Conservation (phyloP, 2,888 invertebrate species). For the Eristalis pertinax region DNA sequence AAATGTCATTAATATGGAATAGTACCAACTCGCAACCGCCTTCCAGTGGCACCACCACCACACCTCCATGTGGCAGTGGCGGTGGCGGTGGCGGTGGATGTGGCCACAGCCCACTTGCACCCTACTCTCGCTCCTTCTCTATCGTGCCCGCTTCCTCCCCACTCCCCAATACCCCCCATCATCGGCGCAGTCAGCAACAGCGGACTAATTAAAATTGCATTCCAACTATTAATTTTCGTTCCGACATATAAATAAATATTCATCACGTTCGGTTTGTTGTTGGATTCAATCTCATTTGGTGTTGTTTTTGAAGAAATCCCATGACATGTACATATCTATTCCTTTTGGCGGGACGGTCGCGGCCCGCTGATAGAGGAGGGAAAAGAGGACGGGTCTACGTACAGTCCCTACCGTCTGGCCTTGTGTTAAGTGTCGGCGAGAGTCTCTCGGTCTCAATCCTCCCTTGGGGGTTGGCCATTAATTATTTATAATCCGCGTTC, state of each 20-base stretch:
- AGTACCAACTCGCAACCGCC: constrained; percentile 24
- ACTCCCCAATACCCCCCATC: not conserved
- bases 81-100: not conserved
- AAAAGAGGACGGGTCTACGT: no score
- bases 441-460: constrained; percentile 41
- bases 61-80: constrained; percentile 3
- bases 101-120: constrained; percentile 30
- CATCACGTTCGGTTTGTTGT: constrained; percentile 30
- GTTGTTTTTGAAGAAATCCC: constrained; percentile 1
- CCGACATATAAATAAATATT: constrained; percentile 69
- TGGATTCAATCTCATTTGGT: not conserved
- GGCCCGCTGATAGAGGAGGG: not conserved
- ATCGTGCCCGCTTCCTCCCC: not conserved
- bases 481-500: constrained; percentile 62
- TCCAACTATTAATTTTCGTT: constrained; percentile 70
- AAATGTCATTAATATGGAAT: constrained; percentile 46
- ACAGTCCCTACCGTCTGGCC: not conserved
- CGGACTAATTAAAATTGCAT: constrained; percentile 68
- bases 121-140: constrained; percentile 16
- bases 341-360: not conserved
- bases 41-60: constrained; percentile 34
- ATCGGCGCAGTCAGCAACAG: not conserved
- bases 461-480: constrained; percentile 35
- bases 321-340: not conserved
- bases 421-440: constrained; percentile 64